Evolutionary conservation across 2,797 vertebrate species (phyloP).

Genomic region (Lemur catta): DNA sequence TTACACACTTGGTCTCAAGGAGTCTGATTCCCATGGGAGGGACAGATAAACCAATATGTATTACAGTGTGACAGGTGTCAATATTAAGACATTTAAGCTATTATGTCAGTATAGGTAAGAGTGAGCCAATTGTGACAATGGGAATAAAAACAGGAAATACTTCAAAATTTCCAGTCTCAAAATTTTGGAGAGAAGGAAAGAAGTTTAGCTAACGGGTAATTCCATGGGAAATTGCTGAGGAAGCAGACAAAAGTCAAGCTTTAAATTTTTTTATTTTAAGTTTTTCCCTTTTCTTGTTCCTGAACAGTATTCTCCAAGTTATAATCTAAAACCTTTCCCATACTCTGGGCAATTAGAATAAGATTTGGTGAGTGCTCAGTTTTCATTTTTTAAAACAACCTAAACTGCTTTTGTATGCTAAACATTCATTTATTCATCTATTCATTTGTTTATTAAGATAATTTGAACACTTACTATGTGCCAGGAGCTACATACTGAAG

Average conservation of each 20-base stretch:
- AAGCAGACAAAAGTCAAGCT: background rate
- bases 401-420: background rate
- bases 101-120: background rate
- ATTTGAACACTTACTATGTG: background rate
- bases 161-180: background rate
- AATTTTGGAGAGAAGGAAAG: background rate
- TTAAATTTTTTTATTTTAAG: background rate
- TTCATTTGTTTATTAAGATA: background rate
- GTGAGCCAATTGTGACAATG: background rate
- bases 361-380: background rate
- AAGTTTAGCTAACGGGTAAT: background rate
- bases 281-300: background rate
- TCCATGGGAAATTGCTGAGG: background rate
- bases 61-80: background rate
- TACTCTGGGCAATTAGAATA: background rate
- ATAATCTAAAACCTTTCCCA: background rate
- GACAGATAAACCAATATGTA: background rate
- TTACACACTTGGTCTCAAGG: background rate
- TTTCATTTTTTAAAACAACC: constrained; percentile 28
- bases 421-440: background rate
- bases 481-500: background rate
- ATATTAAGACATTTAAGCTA: background rate
- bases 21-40: background rate
- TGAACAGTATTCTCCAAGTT: background rate
- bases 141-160: background rate